These are phyloP conservation scores for Yoshiicerus persimilis DNA, from an alignment of 1,140 invertebrate genomes.

Conservation along the genomic window DNA sequence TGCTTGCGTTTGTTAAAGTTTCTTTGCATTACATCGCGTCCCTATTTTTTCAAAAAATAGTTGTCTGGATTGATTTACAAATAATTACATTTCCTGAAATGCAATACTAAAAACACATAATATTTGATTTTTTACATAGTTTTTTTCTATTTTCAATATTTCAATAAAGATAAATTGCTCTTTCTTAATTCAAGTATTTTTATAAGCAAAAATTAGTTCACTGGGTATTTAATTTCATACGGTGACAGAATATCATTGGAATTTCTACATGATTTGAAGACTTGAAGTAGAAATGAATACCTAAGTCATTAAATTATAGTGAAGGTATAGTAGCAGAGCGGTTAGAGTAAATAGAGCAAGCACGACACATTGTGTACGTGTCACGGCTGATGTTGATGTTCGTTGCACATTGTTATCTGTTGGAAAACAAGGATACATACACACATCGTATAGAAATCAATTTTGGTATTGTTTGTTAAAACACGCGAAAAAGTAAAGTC, in stretches of 20 bases:
- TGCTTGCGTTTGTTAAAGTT: not conserved
- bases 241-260: not conserved
- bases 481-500: not conserved
- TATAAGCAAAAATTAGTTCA: not conserved
- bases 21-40: not conserved
- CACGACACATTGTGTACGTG: not conserved
- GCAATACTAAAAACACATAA: no score
- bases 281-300: no score
- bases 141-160: not conserved
- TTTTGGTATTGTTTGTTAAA: not conserved
- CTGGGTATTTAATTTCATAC: no score
- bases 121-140: not conserved
- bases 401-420: not conserved
- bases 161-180: not conserved
- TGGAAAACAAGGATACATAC: not conserved
- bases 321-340: no score
- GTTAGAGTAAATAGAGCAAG: no score
- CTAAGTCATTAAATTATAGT: no score
- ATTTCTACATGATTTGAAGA: no score
- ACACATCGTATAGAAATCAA: not conserved
- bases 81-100: no score
- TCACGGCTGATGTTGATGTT: not conserved
- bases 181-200: not conserved
- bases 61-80: no score
- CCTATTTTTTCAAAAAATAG: not conserved